Base-by-base conservation (phyloP, 2,113 vertebrate genomes). In the Scophthalmus maximus region DNA sequence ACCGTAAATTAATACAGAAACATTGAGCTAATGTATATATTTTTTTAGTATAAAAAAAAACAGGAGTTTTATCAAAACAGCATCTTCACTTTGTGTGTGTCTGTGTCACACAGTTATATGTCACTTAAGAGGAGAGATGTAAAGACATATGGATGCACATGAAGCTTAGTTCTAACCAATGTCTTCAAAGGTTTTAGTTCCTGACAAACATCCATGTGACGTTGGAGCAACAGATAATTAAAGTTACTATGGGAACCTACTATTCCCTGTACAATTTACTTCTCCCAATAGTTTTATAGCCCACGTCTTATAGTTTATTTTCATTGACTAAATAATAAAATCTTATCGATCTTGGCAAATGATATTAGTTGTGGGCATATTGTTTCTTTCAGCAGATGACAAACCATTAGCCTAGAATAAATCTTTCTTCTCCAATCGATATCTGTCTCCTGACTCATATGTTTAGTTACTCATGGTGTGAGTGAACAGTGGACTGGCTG, bases 251-350 rank as follows among this genome's bases (percentile, higher is more conserved):
- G 7, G 23, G 18, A 38, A 4, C 57, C 5, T n/a, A 42, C n/a
- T 17, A 40, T 5, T 10, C 30, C 40, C 51, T 14, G 7, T 20
- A 44, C 22, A 47, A 26, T 64, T 15, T 8, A 14, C 51, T 27
- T 22, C 12, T 32, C 47, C n/a, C 11, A 22, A 2, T 40, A 14
- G 6, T 17, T 73, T 34, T 15, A 69, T 34, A 8, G 20, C 32
- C 17, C 1, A 26, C 55, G 30, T 20, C n/a, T 7, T 12, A 38
- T n/a, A 23, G 9, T n/a, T 23, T 50, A 68, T 34, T 70, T 76
- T 27, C 47, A 62, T 53, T 47, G 32, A 64, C 36, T 2, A 47
- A 80, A 51, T 51, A 18, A 68, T 75, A 55, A 73, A 68, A 44
- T 8, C 0, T 4, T 53, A 52, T 73, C 69, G 55, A 78, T 73